phyloP scores from a whole-genome alignment of 2,797 vertebrate genomes.

The Hemibagrus guttatus region DNA sequence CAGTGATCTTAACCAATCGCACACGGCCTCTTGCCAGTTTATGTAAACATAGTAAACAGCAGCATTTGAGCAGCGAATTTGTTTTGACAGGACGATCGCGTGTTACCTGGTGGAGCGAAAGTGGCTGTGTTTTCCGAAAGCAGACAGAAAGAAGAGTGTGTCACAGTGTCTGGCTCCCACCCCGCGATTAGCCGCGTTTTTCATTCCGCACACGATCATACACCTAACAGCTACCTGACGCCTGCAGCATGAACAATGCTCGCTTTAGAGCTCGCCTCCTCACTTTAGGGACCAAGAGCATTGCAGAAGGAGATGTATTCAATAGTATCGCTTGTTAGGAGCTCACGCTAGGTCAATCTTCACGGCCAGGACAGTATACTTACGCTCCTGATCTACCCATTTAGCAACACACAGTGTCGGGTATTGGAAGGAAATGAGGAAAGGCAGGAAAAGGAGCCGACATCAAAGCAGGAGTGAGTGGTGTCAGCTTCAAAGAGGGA shows the following conservation, averaged over 20 bases:
- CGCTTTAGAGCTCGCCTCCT: neutral
- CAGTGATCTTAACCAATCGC: neutral
- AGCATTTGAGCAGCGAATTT: neutral
- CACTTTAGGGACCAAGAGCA: neutral
- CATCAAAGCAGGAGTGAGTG: constrained; percentile 71
- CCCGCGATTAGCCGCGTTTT: constrained; percentile 3
- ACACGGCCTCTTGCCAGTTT: too few relatives aligned
- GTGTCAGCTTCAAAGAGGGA: constrained; percentile 64
- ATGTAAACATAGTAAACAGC: neutral
- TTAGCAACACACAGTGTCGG: constrained; percentile 37
- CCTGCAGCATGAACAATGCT: constrained; percentile 13
- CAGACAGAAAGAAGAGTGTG: constrained; percentile 8
- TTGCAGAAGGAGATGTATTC: neutral
- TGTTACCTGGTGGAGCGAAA: neutral
- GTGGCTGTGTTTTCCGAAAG: constrained; percentile 3
- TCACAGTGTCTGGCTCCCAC: neutral
- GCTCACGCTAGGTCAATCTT: neutral
- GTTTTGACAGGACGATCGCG: neutral
- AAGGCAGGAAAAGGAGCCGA: constrained; percentile 59
- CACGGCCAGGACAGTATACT: neutral
- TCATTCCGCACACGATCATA: constrained; percentile 22
- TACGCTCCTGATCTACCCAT: constrained; percentile 25
- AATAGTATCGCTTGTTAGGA: neutral
- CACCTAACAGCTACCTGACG: constrained; percentile 16
- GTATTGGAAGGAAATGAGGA: constrained; percentile 36